Evolutionary conservation across 2,888 invertebrate genomes (phyloP), one percentile per base, ranked within the genome.

Genomic region (Conchocele bisecta): DNA sequence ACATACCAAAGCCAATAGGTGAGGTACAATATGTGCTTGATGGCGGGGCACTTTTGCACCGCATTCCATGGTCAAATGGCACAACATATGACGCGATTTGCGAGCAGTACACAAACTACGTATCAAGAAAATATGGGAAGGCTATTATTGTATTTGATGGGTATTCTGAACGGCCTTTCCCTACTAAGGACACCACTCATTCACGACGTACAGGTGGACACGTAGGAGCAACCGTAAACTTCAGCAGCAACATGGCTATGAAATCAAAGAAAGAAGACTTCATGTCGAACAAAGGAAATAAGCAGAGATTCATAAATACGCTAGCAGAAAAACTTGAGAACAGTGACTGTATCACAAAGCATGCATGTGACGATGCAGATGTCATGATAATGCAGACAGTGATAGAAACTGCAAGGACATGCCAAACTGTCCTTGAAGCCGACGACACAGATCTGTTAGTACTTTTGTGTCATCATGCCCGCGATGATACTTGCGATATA

Each of bases 61-160:
- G 20, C 11, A 42, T 66, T n/a, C 20, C 22, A n/a, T 66, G 57
- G 66, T 17, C 33, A 13, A 17, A 31, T 28, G 41, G 53, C 6
- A 13, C 17, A 22, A 48, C n/a, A n/a, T 48, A 28, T 48, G 2
- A 13, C 11, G 31, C 48, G 2, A 7, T 56, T 1, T 64, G 31
- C 22, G 26, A 33, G 7, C 29, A 29, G n/a, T 58, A 66, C 35
- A 28, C 51, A 2, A 50, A 24, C n/a, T 54, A 24, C 22, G 26
- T 64, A 2, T 1, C 22, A 2, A 22, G 33, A 4, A 66, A 42
- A 9, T 58, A 66, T 28, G 24, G 24, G 9, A 28, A 35, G 1
- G 2, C 28, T 17, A 9, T 22, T 17, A 44, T 58, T 22, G 51
- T 64, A 7, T 50, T 66, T 42, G 66, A 66, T 42, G 58, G 58